phyloP scores from a whole-genome alignment of 2,113 vertebrate genomes.

The Typhlomys cinereus region DNA sequence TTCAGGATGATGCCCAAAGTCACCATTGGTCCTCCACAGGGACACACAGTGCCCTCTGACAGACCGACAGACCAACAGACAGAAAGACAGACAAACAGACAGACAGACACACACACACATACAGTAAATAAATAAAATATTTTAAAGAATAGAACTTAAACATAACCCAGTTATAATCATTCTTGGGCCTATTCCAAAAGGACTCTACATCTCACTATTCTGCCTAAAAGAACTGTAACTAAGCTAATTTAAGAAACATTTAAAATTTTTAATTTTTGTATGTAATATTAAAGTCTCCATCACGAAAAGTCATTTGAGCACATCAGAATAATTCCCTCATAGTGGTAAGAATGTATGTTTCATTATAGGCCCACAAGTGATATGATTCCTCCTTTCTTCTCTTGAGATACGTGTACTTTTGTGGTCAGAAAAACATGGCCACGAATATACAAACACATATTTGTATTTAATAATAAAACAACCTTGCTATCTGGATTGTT shows the following conservation, averaged over 20 bases:
- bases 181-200: too few relatives aligned
- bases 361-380: neutral
- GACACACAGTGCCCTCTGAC: too few relatives aligned
- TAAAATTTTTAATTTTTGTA: conserved; percentile 40
- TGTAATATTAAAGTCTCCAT: conserved; percentile 13
- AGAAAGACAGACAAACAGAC: too few relatives aligned
- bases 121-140: too few relatives aligned
- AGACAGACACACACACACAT: too few relatives aligned
- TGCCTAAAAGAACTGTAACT: neutral
- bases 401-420: neutral
- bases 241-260: conserved; percentile 53
- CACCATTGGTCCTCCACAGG: too few relatives aligned
- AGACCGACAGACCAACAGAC: too few relatives aligned
- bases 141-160: too few relatives aligned
- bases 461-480: conserved; percentile 57
- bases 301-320: neutral
- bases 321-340: neutral
- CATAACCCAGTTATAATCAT: too few relatives aligned
- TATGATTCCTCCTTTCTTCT: neutral
- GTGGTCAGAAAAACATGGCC: neutral
- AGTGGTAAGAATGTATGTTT: conserved; percentile 11
- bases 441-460: neutral
- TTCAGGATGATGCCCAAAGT: too few relatives aligned
- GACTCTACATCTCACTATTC: too few relatives aligned
- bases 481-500: conserved; percentile 62